A percentile compares a stretch with the other conserved stretches of the same genome.
Conservation (phyloP, 2,888 invertebrate species). For the Thumatha senex region DNA sequence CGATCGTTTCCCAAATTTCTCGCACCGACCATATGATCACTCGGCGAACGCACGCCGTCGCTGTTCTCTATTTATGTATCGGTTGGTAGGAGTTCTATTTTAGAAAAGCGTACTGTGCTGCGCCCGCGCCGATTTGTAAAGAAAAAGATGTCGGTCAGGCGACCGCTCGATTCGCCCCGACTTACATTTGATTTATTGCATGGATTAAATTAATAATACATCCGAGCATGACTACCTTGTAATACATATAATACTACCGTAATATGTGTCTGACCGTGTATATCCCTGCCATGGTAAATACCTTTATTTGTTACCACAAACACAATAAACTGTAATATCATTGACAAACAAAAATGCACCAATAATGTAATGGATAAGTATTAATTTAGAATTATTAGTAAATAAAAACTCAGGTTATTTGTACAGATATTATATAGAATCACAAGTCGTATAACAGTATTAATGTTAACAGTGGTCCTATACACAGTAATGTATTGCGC, state of each 20-base stretch:
- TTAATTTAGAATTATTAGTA: conserved; percentile 22
- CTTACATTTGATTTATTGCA: conserved; percentile 62
- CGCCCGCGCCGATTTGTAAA: conserved; percentile 73
- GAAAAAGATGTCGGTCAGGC: conserved; percentile 72
- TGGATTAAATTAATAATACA: conserved; percentile 50
- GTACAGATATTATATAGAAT: conserved; percentile 35
- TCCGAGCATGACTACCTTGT: conserved; percentile 65
- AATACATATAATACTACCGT: conserved; percentile 50
- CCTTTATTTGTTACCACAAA: conserved; percentile 42
- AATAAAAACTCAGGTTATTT: conserved; percentile 30
- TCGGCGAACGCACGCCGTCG: conserved; percentile 50
- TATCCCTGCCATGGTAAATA: conserved; percentile 52
- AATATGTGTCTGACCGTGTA: conserved; percentile 46
- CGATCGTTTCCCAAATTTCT: conserved; percentile 46
- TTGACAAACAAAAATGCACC: conserved; percentile 39
- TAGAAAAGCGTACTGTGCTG: conserved; percentile 58
- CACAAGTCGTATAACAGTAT: conserved; percentile 50
- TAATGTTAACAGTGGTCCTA: conserved; percentile 55
- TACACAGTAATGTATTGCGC: conserved; percentile 46
- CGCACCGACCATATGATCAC: conserved; percentile 57
- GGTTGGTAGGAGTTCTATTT: conserved; percentile 73
- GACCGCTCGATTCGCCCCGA: conserved; percentile 52
- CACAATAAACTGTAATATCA: conserved; percentile 43
- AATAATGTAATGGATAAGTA: conserved; percentile 25
- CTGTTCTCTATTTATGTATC: conserved; percentile 66